Base-by-base conservation (phyloP, 2,113 vertebrate species). In the Urocolius indicus region DNA sequence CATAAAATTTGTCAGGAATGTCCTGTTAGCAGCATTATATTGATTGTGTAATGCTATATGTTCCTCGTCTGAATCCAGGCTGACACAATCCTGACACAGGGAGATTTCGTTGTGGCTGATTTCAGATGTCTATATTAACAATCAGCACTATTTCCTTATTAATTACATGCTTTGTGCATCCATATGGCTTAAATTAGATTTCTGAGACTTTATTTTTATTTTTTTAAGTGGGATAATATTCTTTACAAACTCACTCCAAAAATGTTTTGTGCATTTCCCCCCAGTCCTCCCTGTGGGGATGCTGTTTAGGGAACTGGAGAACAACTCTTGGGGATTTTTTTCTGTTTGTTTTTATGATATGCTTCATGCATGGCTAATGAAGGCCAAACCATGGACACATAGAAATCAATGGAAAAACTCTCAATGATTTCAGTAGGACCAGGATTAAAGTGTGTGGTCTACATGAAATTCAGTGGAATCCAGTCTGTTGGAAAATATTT, bases 401-500 rank as follows among this genome's bases (percentile, higher is more conserved):
- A 87, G 86, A 87, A 93, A 46, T 72, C 76, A 61, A 43, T 89
- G 90, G 94, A 95, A 97, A 96, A 95, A 82, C 54, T 91, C 90
- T 61, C 80, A 51, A 52, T 72, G 46, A 34, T 83, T 96, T 90
- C 88, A 94, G 93, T 38, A 92, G 86, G 58, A 84, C 61, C 62
- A 76, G 88, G 41, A 94, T 92, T 92, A 93, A 92, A 96, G 77
- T 93, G 92, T 96, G 94, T 94, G 92, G 95, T 94, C 90, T 92
- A 22, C 88, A 66, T 3, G 20, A 90, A 93, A 95, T 82, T 72
- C 11, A 34, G 46, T 87, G 88, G 95, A 96, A 94, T 95, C 71
- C 67, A 87, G 89, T 30, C 87, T 71, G 61, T 46, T 91, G 90
- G 94, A 96, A 97, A 97, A 97, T 95, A 95, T 95, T 94, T 96